Conservation (phyloP, 92 coral and sea anemone species). For the Chrysogorgia sp. region DNA sequence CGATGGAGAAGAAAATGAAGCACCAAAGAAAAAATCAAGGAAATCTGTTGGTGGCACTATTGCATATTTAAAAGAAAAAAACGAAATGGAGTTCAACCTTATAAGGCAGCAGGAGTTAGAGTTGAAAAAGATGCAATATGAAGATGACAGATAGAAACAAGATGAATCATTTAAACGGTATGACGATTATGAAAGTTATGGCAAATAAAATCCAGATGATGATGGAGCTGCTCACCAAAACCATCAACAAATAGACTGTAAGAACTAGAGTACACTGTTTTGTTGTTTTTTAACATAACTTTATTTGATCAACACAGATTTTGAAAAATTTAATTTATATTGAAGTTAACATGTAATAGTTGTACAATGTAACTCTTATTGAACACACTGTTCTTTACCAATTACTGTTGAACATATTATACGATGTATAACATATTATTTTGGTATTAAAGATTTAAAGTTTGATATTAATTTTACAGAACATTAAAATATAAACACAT, state of each 20-base stretch:
- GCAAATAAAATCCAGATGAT: slow-evolving; percentile 53
- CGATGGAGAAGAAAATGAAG: slow-evolving; percentile 23
- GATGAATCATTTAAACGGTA: no score
- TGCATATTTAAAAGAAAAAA: slow-evolving; percentile 58
- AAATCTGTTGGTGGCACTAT: slow-evolving; percentile 43
- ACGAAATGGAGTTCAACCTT: slow-evolving; percentile 48
- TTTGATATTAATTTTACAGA: no score
- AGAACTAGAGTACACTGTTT: neutral
- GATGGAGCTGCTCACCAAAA: slow-evolving; percentile 30
- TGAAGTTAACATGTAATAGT: neutral
- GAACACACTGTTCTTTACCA: no score
- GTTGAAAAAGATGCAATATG: slow-evolving; percentile 43
- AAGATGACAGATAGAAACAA: slow-evolving; percentile 18
- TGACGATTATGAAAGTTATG: slow-evolving; percentile 38
- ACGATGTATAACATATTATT: no score
- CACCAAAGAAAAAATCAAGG: slow-evolving; percentile 30
- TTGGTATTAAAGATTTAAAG: no score
- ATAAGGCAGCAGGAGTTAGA: slow-evolving; percentile 57
- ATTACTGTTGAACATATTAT: no score
- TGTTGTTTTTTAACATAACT: neutral
- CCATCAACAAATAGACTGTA: neutral
- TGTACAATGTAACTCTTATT: no score
- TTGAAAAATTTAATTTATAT: slow-evolving; percentile 13
- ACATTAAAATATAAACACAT: neutral
- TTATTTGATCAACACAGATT: slow-evolving; percentile 4